phyloP scores from a whole-genome alignment of 2,797 vertebrate species.

The Lemur catta region DNA sequence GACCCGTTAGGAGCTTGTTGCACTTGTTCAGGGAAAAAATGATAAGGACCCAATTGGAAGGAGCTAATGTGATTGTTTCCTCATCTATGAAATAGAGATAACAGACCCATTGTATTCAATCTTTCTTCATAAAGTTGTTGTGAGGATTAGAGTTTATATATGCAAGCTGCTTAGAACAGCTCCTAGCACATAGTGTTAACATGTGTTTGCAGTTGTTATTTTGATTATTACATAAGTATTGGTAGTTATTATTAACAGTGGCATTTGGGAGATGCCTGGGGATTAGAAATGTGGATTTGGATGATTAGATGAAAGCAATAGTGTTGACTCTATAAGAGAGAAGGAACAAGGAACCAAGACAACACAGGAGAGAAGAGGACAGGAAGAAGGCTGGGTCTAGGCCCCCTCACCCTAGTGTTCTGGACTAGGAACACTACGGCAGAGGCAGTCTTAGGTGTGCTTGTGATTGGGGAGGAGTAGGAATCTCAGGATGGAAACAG shows the following conservation, averaged over 20 bases:
- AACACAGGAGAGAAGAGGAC: no score
- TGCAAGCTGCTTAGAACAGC: background rate
- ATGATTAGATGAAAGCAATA: background rate
- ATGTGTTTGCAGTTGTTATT: background rate
- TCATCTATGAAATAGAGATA: background rate
- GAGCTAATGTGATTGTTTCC: background rate
- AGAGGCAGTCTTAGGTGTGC: no score
- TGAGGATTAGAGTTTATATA: background rate
- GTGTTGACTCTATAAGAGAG: background rate
- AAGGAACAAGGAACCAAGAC: background rate
- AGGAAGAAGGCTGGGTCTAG: no score
- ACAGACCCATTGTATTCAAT: background rate
- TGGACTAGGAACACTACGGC: accelerated
- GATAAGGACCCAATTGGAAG: background rate
- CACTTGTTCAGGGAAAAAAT: background rate
- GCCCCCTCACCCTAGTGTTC: background rate
- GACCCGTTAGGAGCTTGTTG: background rate
- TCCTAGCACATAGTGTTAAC: background rate
- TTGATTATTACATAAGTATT: background rate
- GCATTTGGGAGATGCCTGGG: background rate
- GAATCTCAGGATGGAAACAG: background rate
- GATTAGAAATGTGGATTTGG: background rate
- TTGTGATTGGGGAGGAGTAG: background rate
- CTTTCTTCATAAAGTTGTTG: background rate
- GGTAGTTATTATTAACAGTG: background rate